A percentile compares a stretch with the other conserved stretches of the same genome.
phyloP scores from a whole-genome alignment of 2,888 invertebrate species.

The Chironomus tentans region DNA sequence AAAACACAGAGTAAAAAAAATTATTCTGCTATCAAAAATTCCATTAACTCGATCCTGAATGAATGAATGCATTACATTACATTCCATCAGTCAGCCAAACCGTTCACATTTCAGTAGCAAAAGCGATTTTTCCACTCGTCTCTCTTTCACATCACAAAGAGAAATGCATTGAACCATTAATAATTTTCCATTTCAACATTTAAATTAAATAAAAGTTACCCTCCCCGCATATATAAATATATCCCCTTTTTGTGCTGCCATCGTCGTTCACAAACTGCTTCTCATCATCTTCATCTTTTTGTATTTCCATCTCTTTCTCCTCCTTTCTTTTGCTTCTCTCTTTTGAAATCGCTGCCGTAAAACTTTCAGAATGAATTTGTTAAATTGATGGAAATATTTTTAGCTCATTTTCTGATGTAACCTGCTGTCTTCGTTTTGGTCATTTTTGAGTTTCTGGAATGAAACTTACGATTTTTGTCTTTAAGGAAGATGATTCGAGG shows the following conservation, averaged over 20 bases:
- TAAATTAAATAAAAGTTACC: constrained; percentile 7
- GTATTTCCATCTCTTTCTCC: neutral
- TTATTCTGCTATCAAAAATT: constrained; percentile 5
- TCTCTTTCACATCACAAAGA: neutral
- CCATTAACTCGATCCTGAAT: neutral
- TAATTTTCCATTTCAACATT: constrained; percentile 12
- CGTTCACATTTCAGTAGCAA: neutral
- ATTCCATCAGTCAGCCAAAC: neutral
- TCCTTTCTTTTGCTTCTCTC: neutral
- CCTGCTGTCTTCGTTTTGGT: too few species aligned
- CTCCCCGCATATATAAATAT: neutral
- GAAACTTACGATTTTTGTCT: too few species aligned
- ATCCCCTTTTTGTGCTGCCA: neutral
- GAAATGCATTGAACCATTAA: constrained; percentile 6
- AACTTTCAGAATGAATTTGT: neutral
- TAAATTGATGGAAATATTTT: neutral
- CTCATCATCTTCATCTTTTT: too few species aligned
- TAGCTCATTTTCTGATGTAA: neutral
- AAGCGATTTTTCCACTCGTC: neutral
- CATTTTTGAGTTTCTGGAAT: too few species aligned
- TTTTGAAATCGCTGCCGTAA: neutral
- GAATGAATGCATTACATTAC: neutral
- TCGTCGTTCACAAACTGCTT: neutral
- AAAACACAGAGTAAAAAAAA: neutral
- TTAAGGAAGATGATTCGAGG: too few species aligned